Evolutionary conservation across 2,113 vertebrate species (phyloP), one percentile per base, ranked within the genome.

Genomic region (Pollimyrus isidori): DNA sequence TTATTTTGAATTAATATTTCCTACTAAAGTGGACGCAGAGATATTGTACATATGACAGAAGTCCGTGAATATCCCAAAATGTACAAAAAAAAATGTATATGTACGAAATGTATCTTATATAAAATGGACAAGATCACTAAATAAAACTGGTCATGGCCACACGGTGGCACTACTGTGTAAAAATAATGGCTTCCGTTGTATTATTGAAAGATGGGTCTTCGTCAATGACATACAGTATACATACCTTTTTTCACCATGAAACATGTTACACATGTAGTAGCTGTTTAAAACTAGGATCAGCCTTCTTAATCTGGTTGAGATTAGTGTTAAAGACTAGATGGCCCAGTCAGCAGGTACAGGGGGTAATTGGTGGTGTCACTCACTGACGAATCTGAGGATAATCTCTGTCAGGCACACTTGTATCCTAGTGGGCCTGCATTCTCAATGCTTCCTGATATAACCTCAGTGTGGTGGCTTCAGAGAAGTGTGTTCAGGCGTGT

Each of bases 91-190:
- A n/a, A n/a, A n/a, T n/a, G n/a, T n/a, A n/a, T n/a, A n/a, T n/a
- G n/a, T 42, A 30, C 2, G 50, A 56, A 53, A 53, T 35, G 2
- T 30, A 50, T 50, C 49, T 13, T 50, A 87, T 39, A 19, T 39
- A 9, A 87, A 19, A 15, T 19, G 19, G 4, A 52, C 49, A 26
- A 48, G 48, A 17, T 35, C 49, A 10, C 11, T 35, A 56, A 80
- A 80, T 80, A 80, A 39, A 87, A 23, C 19, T 23, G 42, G n/a
- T 88, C 5, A 73, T 56, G 26, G 48, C 88, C 88, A 89, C 50
- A 45, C 0, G 52, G 52, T 89, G 88, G 88, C 73, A 52, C 52
- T 89, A 52, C 53, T 46, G 88, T 83, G 88, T 84, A 56, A 58
- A 39, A 17, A 23, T 58, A 45, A n/a, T 73, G 58, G 15, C 35